These are phyloP conservation scores for Andrena bucephala DNA, from an alignment of 2,888 invertebrate genomes.

Conservation along the genomic window DNA sequence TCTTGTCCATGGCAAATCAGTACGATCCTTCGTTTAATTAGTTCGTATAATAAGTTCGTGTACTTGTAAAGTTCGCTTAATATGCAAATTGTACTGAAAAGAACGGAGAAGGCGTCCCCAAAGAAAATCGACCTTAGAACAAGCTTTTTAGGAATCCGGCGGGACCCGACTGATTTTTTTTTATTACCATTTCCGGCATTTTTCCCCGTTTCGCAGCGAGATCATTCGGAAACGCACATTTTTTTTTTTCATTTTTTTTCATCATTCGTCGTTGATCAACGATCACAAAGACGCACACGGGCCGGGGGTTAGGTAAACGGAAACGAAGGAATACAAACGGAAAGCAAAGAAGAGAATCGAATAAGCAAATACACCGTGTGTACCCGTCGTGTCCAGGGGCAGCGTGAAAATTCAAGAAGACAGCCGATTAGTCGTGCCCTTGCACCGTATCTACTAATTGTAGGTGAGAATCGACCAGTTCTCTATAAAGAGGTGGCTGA, in stretches of 20 bases:
- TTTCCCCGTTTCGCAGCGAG: background rate
- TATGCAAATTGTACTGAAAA: slow-evolving; percentile 83
- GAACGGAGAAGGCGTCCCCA: slow-evolving; percentile 81
- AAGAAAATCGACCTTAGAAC: slow-evolving; percentile 89
- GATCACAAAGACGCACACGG: background rate
- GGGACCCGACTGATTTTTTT: slow-evolving; percentile 91
- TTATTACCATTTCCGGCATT: background rate
- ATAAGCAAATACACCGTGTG: slow-evolving; percentile 32
- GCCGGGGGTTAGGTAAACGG: background rate
- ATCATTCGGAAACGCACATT: slow-evolving; percentile 34
- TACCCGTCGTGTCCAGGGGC: slow-evolving; percentile 58
- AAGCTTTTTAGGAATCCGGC: slow-evolving; percentile 98
- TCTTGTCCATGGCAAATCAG: slow-evolving; percentile 62
- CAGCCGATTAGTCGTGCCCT: slow-evolving; percentile 52
- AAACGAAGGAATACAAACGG: slow-evolving; percentile 3
- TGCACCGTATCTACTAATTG: background rate
- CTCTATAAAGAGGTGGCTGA: background rate
- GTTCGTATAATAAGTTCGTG: slow-evolving; percentile 67
- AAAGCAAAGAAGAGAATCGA: slow-evolving; percentile 19
- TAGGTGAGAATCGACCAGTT: background rate
- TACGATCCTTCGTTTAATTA: slow-evolving; percentile 56
- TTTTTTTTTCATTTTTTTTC: background rate
- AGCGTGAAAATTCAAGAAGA: slow-evolving; percentile 71
- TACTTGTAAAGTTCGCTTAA: slow-evolving; percentile 74
- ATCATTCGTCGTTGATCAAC: slow-evolving; percentile 9